phyloP scores from a whole-genome alignment of 2,113 vertebrate genomes.

The Pleuronectes platessa region DNA sequence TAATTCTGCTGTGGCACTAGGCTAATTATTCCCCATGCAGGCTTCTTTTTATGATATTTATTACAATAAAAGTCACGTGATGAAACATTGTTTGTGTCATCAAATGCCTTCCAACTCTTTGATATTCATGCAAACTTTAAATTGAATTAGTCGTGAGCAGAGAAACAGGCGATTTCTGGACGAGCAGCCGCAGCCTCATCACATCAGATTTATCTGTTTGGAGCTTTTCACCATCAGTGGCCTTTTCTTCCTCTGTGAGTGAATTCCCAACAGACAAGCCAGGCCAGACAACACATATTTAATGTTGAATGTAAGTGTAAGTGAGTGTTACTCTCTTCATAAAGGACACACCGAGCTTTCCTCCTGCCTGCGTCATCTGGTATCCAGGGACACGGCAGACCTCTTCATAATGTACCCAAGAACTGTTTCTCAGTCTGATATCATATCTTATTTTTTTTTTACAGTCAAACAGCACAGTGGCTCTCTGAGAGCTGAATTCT shows the following conservation, averaged over 20 bases:
- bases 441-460: not conserved
- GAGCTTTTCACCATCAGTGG: not conserved
- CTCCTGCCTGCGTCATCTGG: not conserved
- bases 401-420: not conserved
- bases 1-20: no score
- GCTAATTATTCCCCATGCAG: not conserved
- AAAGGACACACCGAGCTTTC: not conserved
- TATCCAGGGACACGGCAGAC: not conserved
- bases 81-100: not conserved
- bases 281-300: not conserved
- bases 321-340: not conserved
- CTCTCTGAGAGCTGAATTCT: not conserved
- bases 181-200: no score
- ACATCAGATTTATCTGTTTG: not conserved
- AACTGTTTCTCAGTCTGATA: not conserved
- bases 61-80: not conserved
- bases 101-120: no score
- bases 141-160: no score
- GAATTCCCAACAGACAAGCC: not conserved
- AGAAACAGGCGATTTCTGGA: no score
- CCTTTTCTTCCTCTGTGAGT: not conserved
- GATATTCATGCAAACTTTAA: no score
- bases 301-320: not conserved
- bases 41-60: not conserved
- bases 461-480: not conserved